Evolutionary conservation across 2,888 invertebrate species (phyloP).

Genomic region (Dynastes hyllus): DNA sequence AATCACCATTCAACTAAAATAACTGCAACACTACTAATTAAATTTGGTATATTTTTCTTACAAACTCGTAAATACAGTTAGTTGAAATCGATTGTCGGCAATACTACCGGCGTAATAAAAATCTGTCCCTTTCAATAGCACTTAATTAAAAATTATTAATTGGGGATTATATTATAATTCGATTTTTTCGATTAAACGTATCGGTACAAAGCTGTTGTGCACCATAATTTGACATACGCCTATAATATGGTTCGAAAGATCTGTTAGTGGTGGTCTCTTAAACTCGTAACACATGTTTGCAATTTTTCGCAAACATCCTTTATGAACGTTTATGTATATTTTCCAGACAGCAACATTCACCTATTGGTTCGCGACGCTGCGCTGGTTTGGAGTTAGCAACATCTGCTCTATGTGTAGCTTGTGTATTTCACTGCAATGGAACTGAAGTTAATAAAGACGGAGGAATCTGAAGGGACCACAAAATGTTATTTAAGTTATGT

Average conservation of each 20-base stretch:
- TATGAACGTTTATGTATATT: background rate
- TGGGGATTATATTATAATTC: background rate
- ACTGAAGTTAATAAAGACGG: background rate
- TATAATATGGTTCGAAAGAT: background rate
- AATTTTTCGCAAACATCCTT: background rate
- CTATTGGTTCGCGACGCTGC: background rate
- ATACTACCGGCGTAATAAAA: background rate
- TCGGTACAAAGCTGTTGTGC: slow-evolving; percentile 4
- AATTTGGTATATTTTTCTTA: no score
- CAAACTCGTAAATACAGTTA: no score
- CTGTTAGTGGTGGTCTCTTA: background rate
- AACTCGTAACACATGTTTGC: slow-evolving; percentile 2
- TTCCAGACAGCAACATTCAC: background rate
- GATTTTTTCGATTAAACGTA: background rate
- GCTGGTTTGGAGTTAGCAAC: background rate
- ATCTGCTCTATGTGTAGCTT: slow-evolving; percentile 10
- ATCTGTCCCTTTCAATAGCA: background rate
- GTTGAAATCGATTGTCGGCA: no score
- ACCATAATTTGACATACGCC: background rate
- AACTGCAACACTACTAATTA: no score
- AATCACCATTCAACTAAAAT: no score
- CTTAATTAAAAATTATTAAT: slow-evolving; percentile 1
- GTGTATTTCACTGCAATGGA: background rate
- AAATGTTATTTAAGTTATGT: background rate
- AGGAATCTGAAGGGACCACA: background rate